Conservation (phyloP, 2,888 invertebrate genomes). For the Caenorhabditis panamensis region DNA sequence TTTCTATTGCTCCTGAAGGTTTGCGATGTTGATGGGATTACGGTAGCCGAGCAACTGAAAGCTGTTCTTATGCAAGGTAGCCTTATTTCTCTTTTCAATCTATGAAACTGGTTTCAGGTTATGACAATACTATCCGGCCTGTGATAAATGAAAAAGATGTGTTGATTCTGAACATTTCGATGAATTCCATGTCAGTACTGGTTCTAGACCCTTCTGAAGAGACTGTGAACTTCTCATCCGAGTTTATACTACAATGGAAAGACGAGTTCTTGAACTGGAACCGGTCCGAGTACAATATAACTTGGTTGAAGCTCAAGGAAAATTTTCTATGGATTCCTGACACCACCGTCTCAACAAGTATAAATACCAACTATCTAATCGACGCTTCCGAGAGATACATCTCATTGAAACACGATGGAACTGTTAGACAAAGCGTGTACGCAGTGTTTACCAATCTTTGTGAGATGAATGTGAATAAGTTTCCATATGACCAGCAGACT, state of each 20-base stretch:
- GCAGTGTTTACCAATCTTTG: constrained; percentile 70
- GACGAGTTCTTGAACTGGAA: constrained; percentile 69
- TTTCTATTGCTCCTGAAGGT: background rate
- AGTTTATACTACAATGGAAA: constrained; percentile 68
- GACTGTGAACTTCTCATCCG: constrained; percentile 67
- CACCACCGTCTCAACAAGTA: constrained; percentile 67
- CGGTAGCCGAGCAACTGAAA: constrained; percentile 48
- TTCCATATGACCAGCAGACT: constrained; percentile 70
- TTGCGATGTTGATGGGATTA: constrained; percentile 12
- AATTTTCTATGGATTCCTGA: constrained; percentile 68
- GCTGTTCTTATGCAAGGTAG: constrained; percentile 35
- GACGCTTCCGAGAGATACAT: constrained; percentile 61
- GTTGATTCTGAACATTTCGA: constrained; percentile 54
- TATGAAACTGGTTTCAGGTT: constrained; percentile 32
- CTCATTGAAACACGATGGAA: constrained; percentile 65
- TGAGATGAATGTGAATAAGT: constrained; percentile 69
- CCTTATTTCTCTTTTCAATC: background rate
- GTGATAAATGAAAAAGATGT: constrained; percentile 57
- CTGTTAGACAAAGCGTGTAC: constrained; percentile 60
- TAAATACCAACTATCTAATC: constrained; percentile 57
- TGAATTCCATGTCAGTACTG: constrained; percentile 57
- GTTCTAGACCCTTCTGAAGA: constrained; percentile 65
- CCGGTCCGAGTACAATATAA: constrained; percentile 49
- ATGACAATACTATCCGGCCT: constrained; percentile 63
- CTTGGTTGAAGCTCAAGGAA: constrained; percentile 70